A percentile compares a stretch with the other conserved stretches of the same genome.
These are phyloP conservation scores for Heliconius sara DNA, from an alignment of 2,888 invertebrate genomes.

Conservation along the genomic window DNA sequence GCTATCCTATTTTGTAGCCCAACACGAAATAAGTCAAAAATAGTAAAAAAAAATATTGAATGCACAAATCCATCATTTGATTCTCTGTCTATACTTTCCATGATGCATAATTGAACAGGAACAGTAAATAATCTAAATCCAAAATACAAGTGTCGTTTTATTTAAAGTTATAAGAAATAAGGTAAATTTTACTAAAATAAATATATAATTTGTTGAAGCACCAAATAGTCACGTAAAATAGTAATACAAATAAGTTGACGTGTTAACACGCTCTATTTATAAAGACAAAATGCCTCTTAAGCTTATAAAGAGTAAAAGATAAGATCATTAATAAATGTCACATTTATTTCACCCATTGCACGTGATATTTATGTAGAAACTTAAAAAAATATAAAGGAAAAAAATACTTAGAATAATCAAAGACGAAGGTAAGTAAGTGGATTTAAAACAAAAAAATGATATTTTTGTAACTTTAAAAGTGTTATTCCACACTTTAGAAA, in stretches of 20 bases:
- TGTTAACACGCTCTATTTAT: not conserved
- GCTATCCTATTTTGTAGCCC: too few species aligned
- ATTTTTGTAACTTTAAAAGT: too few species aligned
- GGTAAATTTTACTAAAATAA: not conserved
- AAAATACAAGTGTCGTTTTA: not conserved
- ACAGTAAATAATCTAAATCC: not conserved
- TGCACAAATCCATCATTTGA: too few species aligned
- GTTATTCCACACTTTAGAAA: too few species aligned
- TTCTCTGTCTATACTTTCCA: not conserved
- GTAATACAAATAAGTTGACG: not conserved
- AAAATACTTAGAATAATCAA: too few species aligned
- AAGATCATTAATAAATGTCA: not conserved
- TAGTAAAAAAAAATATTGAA: not conserved
- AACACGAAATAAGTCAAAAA: too few species aligned
- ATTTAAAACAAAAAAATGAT: too few species aligned
- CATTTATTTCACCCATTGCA: not conserved
- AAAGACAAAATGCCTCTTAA: not conserved
- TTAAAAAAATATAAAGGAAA: too few species aligned
- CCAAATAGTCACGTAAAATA: not conserved
- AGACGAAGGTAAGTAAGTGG: too few species aligned
- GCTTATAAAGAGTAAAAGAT: constrained; percentile 1
- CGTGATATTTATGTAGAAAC: not conserved
- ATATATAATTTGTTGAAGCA: not conserved
- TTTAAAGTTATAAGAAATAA: not conserved
- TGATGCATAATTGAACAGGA: not conserved